A percentile compares a stretch with the other conserved stretches of the same genome.
Conservation (phyloP, 1,140 invertebrate genomes). For the Odontomachus brunneus region DNA sequence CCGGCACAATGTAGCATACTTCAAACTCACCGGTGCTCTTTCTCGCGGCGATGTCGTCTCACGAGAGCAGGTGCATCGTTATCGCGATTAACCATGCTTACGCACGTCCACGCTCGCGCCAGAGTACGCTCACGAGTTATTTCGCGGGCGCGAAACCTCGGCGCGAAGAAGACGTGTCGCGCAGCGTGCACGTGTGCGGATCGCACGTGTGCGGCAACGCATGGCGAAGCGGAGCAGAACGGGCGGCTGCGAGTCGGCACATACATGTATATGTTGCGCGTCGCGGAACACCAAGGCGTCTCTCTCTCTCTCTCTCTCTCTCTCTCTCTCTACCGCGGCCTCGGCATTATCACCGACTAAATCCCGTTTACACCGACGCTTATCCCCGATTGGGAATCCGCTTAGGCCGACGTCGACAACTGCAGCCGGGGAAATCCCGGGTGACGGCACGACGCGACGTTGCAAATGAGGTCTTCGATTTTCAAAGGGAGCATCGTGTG, state of each 20-base stretch:
- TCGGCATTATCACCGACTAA: slow-evolving; percentile 43
- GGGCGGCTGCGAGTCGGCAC: no score
- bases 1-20: slow-evolving; percentile 1
- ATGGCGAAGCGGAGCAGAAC: no score
- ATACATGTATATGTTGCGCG: neutral
- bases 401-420: slow-evolving; percentile 4
- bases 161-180: neutral
- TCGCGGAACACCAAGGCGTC: slow-evolving; percentile 10
- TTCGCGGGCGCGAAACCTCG: no score
- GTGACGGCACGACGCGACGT: neutral
- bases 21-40: neutral
- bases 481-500: neutral
- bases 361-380: slow-evolving; percentile 45
- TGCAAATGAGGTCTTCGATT: slow-evolving; percentile 19
- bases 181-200: neutral
- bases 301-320: no score
- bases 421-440: slow-evolving; percentile 4
- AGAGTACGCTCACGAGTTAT: no score
- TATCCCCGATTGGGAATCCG: slow-evolving; percentile 30
- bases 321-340: no score
- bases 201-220: no score
- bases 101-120: no score
- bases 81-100: no score
- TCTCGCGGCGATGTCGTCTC: no score
- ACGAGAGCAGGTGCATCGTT: no score